Evolutionary conservation across 1,140 invertebrate genomes (phyloP).

Genomic region (Hycleus phaleratus): DNA sequence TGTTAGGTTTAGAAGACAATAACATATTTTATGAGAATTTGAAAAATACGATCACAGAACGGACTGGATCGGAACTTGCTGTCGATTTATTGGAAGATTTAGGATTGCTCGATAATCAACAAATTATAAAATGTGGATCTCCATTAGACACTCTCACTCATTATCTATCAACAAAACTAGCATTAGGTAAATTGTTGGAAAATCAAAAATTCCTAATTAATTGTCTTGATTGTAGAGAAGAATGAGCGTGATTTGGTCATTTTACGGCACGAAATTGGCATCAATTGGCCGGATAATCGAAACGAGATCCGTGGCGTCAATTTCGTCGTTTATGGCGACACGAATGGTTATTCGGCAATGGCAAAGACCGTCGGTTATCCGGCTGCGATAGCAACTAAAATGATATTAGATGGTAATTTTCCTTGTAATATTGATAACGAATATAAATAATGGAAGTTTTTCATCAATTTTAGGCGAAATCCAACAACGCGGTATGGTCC

Average conservation of each 20-base stretch:
- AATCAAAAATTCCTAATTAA: background rate
- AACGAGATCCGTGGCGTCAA: conserved; percentile 82
- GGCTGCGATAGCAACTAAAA: conserved; percentile 91
- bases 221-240: conserved; percentile 45
- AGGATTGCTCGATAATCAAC: conserved; percentile 80
- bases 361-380: conserved; percentile 95
- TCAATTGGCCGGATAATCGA: conserved; percentile 83
- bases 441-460: background rate
- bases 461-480: conserved; percentile 76
- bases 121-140: conserved; percentile 73
- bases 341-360: conserved; percentile 89
- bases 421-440: background rate
- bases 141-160: conserved; percentile 89
- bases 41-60: conserved; percentile 68
- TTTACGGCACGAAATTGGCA: conserved; percentile 85
- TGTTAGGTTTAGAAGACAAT: conserved; percentile 73
- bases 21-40: conserved; percentile 93
- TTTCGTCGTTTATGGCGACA: conserved; percentile 88
- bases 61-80: conserved; percentile 61
- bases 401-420: conserved; percentile 83
- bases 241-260: conserved; percentile 92
- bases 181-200: conserved; percentile 54
- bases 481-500: conserved; percentile 83
- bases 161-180: conserved; percentile 80
- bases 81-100: conserved; percentile 71